Percentiles rank a stretch among this genome's conserved stretches.
Evolutionary conservation across 2,888 invertebrate genomes (phyloP).

Genomic region (Caenorhabditis sp.): DNA sequence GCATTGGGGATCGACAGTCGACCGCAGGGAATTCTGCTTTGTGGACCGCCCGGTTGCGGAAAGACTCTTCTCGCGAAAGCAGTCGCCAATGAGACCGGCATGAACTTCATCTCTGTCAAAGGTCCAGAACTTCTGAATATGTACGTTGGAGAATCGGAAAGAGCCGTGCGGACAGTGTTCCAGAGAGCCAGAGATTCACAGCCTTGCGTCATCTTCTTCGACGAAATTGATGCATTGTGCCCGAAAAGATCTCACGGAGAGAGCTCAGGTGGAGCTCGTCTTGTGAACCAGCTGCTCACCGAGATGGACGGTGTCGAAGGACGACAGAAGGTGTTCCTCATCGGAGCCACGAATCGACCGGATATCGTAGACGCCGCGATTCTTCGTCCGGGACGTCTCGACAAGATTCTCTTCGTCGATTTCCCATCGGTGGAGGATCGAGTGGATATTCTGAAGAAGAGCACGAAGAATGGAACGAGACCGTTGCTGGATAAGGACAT

Average conservation of each 20-base stretch:
- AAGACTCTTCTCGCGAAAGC: constrained; percentile 98
- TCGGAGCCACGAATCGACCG: constrained; percentile 97
- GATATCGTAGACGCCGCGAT: constrained; percentile 97
- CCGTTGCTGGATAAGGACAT: constrained; percentile 90
- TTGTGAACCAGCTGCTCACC: constrained; percentile 96
- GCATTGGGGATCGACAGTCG: constrained; percentile 88
- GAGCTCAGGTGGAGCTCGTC: constrained; percentile 86
- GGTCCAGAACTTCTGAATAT: constrained; percentile 98
- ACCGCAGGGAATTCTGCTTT: constrained; percentile 92
- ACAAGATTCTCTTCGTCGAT: constrained; percentile 93
- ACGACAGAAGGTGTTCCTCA: constrained; percentile 93
- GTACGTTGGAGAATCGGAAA: constrained; percentile 99
- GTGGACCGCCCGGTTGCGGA: constrained; percentile 93
- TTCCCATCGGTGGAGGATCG: constrained; percentile 91
- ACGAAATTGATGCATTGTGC: constrained; percentile 96
- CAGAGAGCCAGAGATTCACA: constrained; percentile 94
- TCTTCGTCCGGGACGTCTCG: constrained; percentile 92
- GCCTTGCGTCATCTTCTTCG: constrained; percentile 99
- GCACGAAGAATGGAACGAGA: constrained; percentile 88
- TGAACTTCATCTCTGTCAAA: constrained; percentile 98
- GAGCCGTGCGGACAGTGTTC: constrained; percentile 96
- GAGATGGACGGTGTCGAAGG: constrained; percentile 98
- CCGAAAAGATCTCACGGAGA: constrained; percentile 90
- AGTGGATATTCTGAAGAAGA: constrained; percentile 89
- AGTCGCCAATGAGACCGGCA: constrained; percentile 97